A percentile compares a stretch with the other conserved stretches of the same genome.
These are phyloP conservation scores for Oncorhynchus clarkii DNA, from an alignment of 2,113 vertebrate species.

Conservation along the genomic window DNA sequence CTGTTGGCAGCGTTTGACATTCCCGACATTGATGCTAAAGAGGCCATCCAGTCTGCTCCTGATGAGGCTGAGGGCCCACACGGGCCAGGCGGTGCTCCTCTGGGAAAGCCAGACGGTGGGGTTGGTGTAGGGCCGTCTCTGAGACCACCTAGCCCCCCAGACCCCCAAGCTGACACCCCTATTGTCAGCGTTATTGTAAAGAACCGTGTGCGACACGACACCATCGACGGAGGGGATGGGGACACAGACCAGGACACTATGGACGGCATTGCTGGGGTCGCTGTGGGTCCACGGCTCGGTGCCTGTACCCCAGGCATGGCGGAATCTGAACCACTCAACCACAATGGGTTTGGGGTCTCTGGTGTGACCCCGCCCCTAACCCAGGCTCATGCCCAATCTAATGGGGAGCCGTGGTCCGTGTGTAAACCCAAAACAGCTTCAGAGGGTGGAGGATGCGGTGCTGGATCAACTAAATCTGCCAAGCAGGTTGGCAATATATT, in stretches of 20 bases:
- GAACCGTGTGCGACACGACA: slow-evolving; percentile 86
- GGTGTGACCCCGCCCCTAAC: slow-evolving; percentile 59
- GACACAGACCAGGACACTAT: slow-evolving; percentile 64
- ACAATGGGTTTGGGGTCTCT: slow-evolving; percentile 69
- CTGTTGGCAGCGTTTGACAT: slow-evolving; percentile 94
- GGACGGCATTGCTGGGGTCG: slow-evolving; percentile 56
- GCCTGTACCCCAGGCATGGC: slow-evolving; percentile 62
- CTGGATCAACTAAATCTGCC: slow-evolving; percentile 49
- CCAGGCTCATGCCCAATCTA: slow-evolving; percentile 68
- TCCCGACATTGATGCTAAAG: slow-evolving; percentile 91
- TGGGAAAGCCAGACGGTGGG: slow-evolving; percentile 60
- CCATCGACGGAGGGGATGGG: slow-evolving; percentile 64
- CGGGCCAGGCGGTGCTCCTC: slow-evolving; percentile 51
- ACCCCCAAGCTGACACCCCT: slow-evolving; percentile 73
- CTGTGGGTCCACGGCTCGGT: slow-evolving; percentile 59
- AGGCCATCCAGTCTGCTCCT: slow-evolving; percentile 86
- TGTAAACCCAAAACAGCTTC: slow-evolving; percentile 65
- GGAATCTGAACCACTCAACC: slow-evolving; percentile 65
- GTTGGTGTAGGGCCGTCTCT: slow-evolving; percentile 68
- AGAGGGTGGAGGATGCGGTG: slow-evolving; percentile 41
- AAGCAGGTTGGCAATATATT: slow-evolving; percentile 72
- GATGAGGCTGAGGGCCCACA: slow-evolving; percentile 79
- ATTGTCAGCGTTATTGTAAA: slow-evolving; percentile 94
- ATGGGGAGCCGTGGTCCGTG: slow-evolving; percentile 73
- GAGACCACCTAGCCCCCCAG: slow-evolving; percentile 59